A percentile compares a stretch with the other conserved stretches of the same genome.
Conservation (phyloP, 2,113 vertebrate genomes). For the Bombycilla garrulus region DNA sequence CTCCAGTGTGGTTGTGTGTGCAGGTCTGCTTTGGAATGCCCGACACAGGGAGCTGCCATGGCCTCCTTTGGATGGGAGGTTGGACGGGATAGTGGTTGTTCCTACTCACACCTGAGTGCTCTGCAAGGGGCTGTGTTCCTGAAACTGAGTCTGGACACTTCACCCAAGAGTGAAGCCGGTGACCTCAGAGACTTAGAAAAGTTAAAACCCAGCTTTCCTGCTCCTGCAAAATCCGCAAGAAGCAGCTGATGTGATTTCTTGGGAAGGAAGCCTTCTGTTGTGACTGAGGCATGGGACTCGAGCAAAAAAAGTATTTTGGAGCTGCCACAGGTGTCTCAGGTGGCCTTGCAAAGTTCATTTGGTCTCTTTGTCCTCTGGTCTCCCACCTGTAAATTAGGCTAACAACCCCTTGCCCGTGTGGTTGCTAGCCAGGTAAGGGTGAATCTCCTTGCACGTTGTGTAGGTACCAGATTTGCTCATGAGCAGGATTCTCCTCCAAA, state of each 20-base stretch:
- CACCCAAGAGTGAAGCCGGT: background rate
- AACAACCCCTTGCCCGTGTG: background rate
- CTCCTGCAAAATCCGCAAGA: background rate
- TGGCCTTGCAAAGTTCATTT: background rate
- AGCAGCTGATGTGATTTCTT: background rate
- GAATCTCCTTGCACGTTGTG: background rate
- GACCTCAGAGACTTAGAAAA: background rate
- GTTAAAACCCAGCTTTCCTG: background rate
- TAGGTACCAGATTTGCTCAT: background rate
- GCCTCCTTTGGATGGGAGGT: background rate
- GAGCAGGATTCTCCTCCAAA: background rate
- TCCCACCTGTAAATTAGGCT: background rate
- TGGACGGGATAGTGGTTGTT: background rate
- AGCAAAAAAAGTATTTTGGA: background rate
- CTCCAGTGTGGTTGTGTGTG: background rate
- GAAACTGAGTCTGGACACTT: background rate
- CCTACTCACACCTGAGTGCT: background rate
- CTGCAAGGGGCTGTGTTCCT: background rate
- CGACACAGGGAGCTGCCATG: accelerated
- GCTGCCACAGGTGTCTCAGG: background rate
- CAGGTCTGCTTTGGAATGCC: background rate
- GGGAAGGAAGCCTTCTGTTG: background rate
- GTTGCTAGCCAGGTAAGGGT: background rate
- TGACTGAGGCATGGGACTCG: background rate
- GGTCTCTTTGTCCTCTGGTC: background rate